Evolutionary conservation across 2,113 vertebrate species (phyloP), one percentile per base, ranked within the genome.

Genomic region (Hoplias malabaricus): DNA sequence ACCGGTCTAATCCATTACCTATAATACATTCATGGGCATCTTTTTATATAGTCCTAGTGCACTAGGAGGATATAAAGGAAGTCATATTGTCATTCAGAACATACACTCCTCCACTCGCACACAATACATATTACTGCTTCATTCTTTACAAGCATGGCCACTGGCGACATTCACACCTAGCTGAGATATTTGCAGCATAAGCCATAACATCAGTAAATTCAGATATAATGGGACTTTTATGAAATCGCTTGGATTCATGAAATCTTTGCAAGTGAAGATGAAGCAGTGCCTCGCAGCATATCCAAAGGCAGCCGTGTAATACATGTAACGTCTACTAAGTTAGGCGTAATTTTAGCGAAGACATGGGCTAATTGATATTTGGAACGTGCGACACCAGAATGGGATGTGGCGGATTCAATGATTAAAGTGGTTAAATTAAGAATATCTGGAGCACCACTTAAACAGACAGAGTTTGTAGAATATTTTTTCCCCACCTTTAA

Each of bases 141-240:
- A 67, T 86, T 81, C 82, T 89, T 87, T 84, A 89, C 76, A 85
- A 80, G 70, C 61, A 82, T 86, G 77, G 82, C 86, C 83, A 73
- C 54, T 85, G 83, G 87, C 72, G 82, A 87, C 85, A 80, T 82
- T 84, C 73, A 72, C 84, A 88, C 80, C 87, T 89, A 73, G 34
- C 61, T 71, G 83, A 84, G 81, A 86, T 87, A 88, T 84, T 84
- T 89, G 86, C 80, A 75, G 84, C 83, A 84, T 78, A 82, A 84
- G 80, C 79, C 82, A 71, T 80, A 87, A 85, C 84, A 82, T 84
- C 84, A 80, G 82, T 86, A 84, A 87, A 87, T 86, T 87, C 78
- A 85, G 84, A 87, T 79, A 74, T 86, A 89, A 80, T 83, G 82
- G 74, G 82, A 87, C 84, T 86, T 86, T 85, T 84, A 87, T 88